These are phyloP conservation scores for Pocillopora meandrina DNA, from an alignment of 92 coral and sea anemone genomes.

Conservation along the genomic window DNA sequence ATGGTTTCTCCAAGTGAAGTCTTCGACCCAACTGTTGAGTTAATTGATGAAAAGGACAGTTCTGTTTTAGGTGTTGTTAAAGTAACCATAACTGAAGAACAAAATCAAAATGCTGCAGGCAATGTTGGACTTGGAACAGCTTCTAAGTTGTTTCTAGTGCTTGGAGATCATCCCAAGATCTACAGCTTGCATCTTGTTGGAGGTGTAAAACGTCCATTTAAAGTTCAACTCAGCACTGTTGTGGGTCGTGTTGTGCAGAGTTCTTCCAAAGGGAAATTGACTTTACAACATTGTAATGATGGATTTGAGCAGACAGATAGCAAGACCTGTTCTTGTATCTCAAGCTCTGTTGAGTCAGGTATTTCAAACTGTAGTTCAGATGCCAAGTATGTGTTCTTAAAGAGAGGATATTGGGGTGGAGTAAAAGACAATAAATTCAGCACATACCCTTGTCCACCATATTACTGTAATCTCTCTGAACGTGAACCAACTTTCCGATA, in stretches of 20 bases:
- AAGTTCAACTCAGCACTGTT: slow-evolving; percentile 63
- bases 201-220: slow-evolving; percentile 32
- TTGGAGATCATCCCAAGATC: slow-evolving; percentile 32
- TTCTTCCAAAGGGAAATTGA: slow-evolving; percentile 31
- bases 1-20: slow-evolving; percentile 72
- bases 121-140: slow-evolving; percentile 58
- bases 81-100: slow-evolving; percentile 29
- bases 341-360: slow-evolving; percentile 39
- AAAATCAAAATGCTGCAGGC: neutral
- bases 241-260: slow-evolving; percentile 66
- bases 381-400: slow-evolving; percentile 60
- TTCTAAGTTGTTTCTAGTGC: slow-evolving; percentile 75
- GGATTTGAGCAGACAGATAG: slow-evolving; percentile 57
- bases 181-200: slow-evolving; percentile 52
- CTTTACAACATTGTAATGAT: slow-evolving; percentile 52
- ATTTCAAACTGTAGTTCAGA: slow-evolving; percentile 66
- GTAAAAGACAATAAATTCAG: slow-evolving; percentile 38
- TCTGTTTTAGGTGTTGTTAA: slow-evolving; percentile 79
- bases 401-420: slow-evolving; percentile 90
- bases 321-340: slow-evolving; percentile 63
- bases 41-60: slow-evolving; percentile 84
- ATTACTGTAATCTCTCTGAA: slow-evolving; percentile 45
- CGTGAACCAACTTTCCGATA: slow-evolving; percentile 29
- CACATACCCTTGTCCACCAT: slow-evolving; percentile 70
- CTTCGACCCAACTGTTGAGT: slow-evolving; percentile 63